These are phyloP conservation scores for Syngnathoides biaculeatus DNA, from an alignment of 2,113 vertebrate species.

Conservation along the genomic window DNA sequence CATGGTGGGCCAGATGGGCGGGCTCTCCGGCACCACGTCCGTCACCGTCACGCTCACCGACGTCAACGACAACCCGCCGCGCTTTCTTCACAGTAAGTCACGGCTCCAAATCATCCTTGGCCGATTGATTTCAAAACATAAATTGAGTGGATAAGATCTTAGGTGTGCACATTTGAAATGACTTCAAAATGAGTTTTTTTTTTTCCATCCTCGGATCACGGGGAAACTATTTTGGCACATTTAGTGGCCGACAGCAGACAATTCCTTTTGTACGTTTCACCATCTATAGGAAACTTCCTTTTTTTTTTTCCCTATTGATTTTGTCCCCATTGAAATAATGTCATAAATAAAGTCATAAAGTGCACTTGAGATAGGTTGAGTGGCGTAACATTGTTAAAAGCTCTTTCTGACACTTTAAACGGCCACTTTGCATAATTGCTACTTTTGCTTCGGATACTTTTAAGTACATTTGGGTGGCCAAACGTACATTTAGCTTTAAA, in stretches of 20 bases:
- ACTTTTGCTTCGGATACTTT: constrained; percentile 2
- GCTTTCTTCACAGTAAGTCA: constrained; percentile 85
- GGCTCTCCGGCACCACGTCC: constrained; percentile 91
- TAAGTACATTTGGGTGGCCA: not conserved
- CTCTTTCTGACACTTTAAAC: constrained; percentile 1
- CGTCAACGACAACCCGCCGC: constrained; percentile 93
- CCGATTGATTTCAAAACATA: no score
- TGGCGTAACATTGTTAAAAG: not conserved
- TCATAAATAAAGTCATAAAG: constrained; percentile 1
- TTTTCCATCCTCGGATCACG: no score
- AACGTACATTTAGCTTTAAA: not conserved
- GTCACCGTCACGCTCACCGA: constrained; percentile 92
- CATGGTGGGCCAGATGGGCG: constrained; percentile 97
- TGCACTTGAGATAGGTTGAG: not conserved
- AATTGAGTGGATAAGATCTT: no score
- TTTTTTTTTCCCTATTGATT: not conserved
- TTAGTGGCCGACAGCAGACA: not conserved
- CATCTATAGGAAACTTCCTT: no score
- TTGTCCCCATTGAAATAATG: not conserved
- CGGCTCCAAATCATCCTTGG: not conserved
- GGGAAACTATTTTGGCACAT: no score
- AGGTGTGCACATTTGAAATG: not conserved
- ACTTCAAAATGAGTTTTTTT: no score
- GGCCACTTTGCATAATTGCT: constrained; percentile 3
- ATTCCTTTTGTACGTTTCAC: not conserved